Base-by-base conservation (phyloP, 2,113 vertebrate species). In the Arvicanthis niloticus region DNA sequence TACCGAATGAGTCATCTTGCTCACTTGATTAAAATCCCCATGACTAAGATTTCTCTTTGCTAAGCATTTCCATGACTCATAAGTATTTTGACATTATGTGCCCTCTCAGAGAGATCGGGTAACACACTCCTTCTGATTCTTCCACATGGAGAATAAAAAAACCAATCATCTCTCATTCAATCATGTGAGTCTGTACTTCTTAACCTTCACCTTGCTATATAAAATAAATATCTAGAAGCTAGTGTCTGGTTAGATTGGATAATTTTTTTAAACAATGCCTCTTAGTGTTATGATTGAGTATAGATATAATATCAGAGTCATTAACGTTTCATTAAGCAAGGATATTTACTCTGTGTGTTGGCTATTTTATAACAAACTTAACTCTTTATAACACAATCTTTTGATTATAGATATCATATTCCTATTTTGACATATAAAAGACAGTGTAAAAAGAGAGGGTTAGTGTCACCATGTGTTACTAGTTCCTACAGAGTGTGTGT, bases 111-210 rank as follows among this genome's bases (percentile, higher is more conserved):
- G 45, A 94, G 24, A 68, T 22, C 40, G 62, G 53, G n/a, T 13
- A 11, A 0, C 15, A 22, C 4, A 60, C 3, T 29, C 53, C 17
- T 53, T 75, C 72, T 60, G 15, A 68, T 15, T 60, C 10, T 26
- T 86, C 29, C 31, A 22, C 60, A n/a, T 70, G 31, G 24, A 91
- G 11, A 56, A 60, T 15, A 13, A 68, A 87, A 68, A 45, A 87
- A 40, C 31, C 3, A 67, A 58, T 51, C 15, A 10, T 2, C 24
- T 76, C 8, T 21, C 34, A 78, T 37, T 78, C 16, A 24, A 21
- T 3, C 8, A 5, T 65, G 0, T 70, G 4, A 3, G 13, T 11
- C 5, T 21, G 10, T 34, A 42, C 2, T 21, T 51, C n/a, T 16
- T 62, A 5, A 26, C 53, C 3, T 77, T 22, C 42, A 42, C 4